A percentile compares a stretch with the other conserved stretches of the same genome.
phyloP scores from a whole-genome alignment of 2,797 vertebrate genomes.

The Hirundo rustica region DNA sequence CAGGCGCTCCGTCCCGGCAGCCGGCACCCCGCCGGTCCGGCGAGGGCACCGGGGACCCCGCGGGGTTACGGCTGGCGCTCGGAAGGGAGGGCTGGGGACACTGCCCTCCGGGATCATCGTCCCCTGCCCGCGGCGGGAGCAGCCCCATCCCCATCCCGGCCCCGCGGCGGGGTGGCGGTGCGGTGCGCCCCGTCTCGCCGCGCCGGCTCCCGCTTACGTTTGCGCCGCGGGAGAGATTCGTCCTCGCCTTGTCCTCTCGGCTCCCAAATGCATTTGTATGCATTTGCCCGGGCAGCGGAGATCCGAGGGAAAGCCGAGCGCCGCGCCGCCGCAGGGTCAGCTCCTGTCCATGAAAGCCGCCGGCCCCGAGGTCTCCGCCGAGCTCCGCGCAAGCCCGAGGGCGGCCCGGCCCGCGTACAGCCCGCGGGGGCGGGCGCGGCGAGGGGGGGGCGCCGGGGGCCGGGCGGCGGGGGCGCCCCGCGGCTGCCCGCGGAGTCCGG shows the following conservation, averaged over 20 bases:
- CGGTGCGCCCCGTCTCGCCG: neutral
- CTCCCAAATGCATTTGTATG: slow-evolving; percentile 99
- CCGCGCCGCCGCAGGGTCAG: slow-evolving; percentile 80
- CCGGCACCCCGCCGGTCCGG: neutral
- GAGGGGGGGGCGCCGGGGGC: neutral
- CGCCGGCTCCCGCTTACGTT: slow-evolving; percentile 84
- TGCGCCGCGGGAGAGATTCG: slow-evolving; percentile 85
- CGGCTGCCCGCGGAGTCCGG: neutral
- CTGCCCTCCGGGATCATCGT: neutral
- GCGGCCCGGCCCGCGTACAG: neutral
- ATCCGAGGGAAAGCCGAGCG: slow-evolving; percentile 88
- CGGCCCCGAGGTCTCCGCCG: neutral
- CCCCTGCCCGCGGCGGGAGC: neutral
- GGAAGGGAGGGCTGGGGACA: neutral
- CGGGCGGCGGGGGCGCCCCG: neutral
- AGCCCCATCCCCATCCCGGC: neutral
- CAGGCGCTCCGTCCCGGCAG: neutral
- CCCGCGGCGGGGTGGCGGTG: neutral
- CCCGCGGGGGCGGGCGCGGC: neutral
- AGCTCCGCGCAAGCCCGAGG: neutral
- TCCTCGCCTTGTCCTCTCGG: slow-evolving; percentile 97
- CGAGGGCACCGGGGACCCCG: neutral
- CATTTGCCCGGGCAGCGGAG: slow-evolving; percentile 97
- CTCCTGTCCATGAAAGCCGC: slow-evolving; percentile 75
- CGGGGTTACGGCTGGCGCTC: neutral